Conservation (phyloP, 2,888 invertebrate genomes). For the Pristionchus japonicus region DNA sequence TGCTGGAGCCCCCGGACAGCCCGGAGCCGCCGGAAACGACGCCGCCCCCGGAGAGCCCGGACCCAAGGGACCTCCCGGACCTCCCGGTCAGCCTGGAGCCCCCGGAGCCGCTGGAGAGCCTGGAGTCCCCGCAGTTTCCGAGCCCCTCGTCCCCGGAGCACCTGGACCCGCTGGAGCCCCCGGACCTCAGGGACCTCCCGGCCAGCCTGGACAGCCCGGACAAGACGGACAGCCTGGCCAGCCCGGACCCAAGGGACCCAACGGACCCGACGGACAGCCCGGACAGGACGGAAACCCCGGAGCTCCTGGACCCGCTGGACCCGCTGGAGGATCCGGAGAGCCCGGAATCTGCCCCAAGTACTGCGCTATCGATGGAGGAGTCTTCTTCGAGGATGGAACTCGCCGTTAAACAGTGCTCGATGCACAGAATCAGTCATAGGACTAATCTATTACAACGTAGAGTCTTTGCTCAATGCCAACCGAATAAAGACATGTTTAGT, state of each 20-base stretch:
- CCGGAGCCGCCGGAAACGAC: conserved; percentile 1
- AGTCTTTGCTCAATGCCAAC: too few species aligned
- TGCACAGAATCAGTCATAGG: too few species aligned
- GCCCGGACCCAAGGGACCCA: conserved; percentile 2
- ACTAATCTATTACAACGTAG: too few species aligned
- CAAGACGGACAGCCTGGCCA: conserved; percentile 44
- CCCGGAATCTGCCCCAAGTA: conserved; percentile 49
- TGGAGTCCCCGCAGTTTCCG: conserved; percentile 53
- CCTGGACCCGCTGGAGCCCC: conserved; percentile 23
- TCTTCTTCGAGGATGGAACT: conserved; percentile 51
- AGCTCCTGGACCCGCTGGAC: conserved; percentile 55
- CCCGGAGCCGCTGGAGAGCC: conserved; percentile 63
- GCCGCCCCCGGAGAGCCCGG: conserved; percentile 60
- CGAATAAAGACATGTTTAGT: too few species aligned
- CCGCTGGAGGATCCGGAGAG: conserved; percentile 50
- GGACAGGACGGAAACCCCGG: conserved; percentile 60
- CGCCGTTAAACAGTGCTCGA: conserved; percentile 28
- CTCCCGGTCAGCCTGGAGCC: conserved; percentile 53
- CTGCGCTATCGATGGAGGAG: conserved; percentile 50
- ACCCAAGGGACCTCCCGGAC: conserved; percentile 54
- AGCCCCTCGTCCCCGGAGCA: conserved; percentile 48
- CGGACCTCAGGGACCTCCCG: neutral
- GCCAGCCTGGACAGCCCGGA: conserved; percentile 20
- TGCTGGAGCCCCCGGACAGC: conserved; percentile 24
- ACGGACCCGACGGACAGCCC: conserved; percentile 50